These are phyloP conservation scores for Metallyticus violacea DNA, from an alignment of 2,888 invertebrate species.

Conservation along the genomic window DNA sequence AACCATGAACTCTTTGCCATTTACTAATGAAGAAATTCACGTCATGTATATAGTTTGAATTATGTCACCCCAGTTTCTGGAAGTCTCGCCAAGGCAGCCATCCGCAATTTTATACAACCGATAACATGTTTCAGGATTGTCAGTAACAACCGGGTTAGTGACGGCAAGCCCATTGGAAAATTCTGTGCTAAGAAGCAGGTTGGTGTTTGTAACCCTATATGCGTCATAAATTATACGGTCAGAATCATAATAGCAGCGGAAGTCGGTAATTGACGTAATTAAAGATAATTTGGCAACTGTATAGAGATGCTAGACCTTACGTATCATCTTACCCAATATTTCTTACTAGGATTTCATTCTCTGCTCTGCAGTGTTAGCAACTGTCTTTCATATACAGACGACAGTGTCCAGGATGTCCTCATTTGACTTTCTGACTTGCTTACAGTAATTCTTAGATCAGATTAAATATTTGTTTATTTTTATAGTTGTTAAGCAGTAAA, in stretches of 20 bases:
- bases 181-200: not conserved
- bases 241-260: not conserved
- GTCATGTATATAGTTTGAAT: not conserved
- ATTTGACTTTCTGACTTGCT: not conserved
- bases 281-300: not conserved
- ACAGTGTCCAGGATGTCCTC: not conserved
- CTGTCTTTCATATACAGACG: not conserved
- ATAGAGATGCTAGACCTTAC: not conserved
- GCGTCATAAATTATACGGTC: not conserved
- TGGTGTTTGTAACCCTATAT: not conserved
- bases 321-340: not conserved
- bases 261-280: slow-evolving; percentile 7
- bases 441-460: too few relatives aligned
- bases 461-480: too few relatives aligned
- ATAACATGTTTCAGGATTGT: not conserved
- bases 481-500: too few relatives aligned
- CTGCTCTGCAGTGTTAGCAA: not conserved
- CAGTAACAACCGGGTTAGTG: not conserved
- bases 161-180: not conserved
- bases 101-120: too few relatives aligned
- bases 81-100: too few relatives aligned
- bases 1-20: too few relatives aligned
- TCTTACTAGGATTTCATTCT: not conserved
- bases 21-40: not conserved
- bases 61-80: not conserved